Conservation (phyloP, 2,797 vertebrate genomes). For the Delichon dasypus region DNA sequence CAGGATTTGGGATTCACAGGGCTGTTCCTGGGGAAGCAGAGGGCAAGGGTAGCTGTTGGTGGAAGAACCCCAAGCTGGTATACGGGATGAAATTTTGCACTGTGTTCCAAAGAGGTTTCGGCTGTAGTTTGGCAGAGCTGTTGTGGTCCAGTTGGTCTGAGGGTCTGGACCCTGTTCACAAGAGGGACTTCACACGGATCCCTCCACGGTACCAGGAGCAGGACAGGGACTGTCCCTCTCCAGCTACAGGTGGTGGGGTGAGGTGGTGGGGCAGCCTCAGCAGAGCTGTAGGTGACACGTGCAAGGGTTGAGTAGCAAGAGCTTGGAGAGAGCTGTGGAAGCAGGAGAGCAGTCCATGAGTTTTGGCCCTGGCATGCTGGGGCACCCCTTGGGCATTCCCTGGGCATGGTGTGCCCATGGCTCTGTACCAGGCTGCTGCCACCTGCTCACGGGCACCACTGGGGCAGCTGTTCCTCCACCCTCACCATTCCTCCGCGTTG, state of each 20-base stretch:
- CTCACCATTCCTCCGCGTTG: rapidly evolving
- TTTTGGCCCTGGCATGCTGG: rapidly evolving
- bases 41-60: not conserved
- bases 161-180: not conserved
- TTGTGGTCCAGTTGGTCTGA: not conserved
- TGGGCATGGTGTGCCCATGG: rapidly evolving
- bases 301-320: not conserved
- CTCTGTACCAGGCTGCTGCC: not conserved
- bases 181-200: not conserved
- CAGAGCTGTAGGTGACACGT: rapidly evolving
- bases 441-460: rapidly evolving
- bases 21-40: not conserved
- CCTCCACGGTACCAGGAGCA: not conserved
- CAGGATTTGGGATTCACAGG: not conserved
- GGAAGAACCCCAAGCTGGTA: not conserved
- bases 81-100: rapidly evolving
- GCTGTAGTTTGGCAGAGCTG: not conserved
- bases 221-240: not conserved
- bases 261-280: not conserved
- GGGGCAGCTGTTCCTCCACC: not conserved
- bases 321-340: not conserved
- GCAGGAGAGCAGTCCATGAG: not conserved
- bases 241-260: rapidly evolving
- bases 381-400: rapidly evolving
- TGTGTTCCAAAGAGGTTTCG: not conserved